These are phyloP conservation scores for Patella depressa DNA, from an alignment of 2,888 invertebrate species.

Conservation along the genomic window DNA sequence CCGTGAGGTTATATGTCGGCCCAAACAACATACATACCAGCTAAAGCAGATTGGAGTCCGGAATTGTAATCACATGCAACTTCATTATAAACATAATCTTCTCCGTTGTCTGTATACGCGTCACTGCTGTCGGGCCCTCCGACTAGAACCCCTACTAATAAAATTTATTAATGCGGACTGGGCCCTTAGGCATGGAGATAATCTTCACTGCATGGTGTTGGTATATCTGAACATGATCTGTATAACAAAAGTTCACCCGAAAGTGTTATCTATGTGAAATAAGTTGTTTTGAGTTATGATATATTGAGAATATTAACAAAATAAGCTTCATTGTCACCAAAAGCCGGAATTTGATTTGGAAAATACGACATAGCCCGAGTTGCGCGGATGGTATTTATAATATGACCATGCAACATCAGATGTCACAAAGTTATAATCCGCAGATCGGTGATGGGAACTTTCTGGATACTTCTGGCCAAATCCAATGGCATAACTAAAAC, in stretches of 20 bases:
- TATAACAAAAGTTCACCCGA: neutral
- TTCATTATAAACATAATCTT: no score
- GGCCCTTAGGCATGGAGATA: slow-evolving; percentile 34
- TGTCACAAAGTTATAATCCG: slow-evolving; percentile 30
- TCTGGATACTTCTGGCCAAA: slow-evolving; percentile 48
- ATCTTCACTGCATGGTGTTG: slow-evolving; percentile 36
- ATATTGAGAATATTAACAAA: no score
- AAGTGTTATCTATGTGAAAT: no score
- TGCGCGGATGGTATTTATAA: no score
- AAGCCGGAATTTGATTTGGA: no score
- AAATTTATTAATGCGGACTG: slow-evolving; percentile 51
- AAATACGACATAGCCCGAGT: no score
- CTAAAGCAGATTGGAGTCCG: slow-evolving; percentile 60
- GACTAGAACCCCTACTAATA: slow-evolving; percentile 54
- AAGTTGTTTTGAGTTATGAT: no score
- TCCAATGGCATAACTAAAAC: slow-evolving; percentile 49
- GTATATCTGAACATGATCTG: slow-evolving; percentile 40
- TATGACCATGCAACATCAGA: no score
- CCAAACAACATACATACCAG: slow-evolving; percentile 46
- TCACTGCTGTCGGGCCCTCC: slow-evolving; percentile 57
- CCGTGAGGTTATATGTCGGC: no score
- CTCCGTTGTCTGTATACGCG: slow-evolving; percentile 43
- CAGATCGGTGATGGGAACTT: slow-evolving; percentile 51
- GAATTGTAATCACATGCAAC: slow-evolving; percentile 59
- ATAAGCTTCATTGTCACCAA: no score